Conservation (phyloP, 2,113 vertebrate species). For the Archilochus colubris region DNA sequence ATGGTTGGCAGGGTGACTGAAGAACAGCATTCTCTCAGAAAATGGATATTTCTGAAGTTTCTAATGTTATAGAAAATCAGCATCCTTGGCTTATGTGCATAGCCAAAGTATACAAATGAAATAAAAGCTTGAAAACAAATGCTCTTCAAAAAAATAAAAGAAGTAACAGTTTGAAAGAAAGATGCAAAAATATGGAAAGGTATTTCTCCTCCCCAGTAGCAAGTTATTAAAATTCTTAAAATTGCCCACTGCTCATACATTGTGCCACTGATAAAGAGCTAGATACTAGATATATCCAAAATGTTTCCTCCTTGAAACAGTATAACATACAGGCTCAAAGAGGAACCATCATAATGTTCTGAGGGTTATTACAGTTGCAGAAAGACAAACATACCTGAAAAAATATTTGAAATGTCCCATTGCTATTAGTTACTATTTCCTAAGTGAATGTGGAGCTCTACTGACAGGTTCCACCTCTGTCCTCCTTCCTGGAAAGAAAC, state of each 20-base stretch:
- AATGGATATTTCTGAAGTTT: not conserved
- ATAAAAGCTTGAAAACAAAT: not conserved
- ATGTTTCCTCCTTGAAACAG: not conserved
- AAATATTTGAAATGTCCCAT: not conserved
- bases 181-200: not conserved
- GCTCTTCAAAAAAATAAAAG: not conserved
- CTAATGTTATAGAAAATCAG: not conserved
- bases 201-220: not conserved
- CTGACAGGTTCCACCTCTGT: rapidly evolving
- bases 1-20: not conserved
- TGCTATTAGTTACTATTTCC: not conserved
- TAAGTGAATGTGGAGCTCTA: not conserved
- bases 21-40: not conserved
- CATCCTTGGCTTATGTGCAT: not conserved
- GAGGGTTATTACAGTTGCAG: not conserved
- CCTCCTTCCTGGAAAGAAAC: not conserved
- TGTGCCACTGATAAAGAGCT: not conserved
- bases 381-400: not conserved
- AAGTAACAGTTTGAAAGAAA: not conserved
- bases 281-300: not conserved
- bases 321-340: not conserved
- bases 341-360: not conserved
- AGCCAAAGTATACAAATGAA: not conserved
- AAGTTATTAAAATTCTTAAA: not conserved
- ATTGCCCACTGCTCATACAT: not conserved